A percentile compares a stretch with the other conserved stretches of the same genome.
phyloP scores from a whole-genome alignment of 2,888 invertebrate genomes.

The Dione juno region DNA sequence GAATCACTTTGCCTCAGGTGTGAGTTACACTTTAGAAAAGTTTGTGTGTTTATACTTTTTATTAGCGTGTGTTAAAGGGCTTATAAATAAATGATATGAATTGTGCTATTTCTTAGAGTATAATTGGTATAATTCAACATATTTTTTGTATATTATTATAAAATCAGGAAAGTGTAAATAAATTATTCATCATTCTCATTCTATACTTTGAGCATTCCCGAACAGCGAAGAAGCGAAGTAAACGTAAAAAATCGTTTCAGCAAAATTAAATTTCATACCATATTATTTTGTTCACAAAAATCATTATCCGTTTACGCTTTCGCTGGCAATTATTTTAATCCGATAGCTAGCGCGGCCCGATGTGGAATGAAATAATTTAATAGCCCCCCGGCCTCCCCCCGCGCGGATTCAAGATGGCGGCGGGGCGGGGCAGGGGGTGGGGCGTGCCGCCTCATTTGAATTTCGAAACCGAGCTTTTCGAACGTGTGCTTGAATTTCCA shows the following conservation, averaged over 20 bases:
- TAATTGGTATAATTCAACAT: neutral
- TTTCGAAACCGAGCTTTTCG: slow-evolving; percentile 79
- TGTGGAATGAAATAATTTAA: slow-evolving; percentile 83
- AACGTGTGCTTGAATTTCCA: slow-evolving; percentile 76
- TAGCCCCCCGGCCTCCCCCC: slow-evolving; percentile 69
- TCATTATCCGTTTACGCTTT: slow-evolving; percentile 82
- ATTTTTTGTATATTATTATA: neutral
- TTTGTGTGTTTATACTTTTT: slow-evolving; percentile 11
- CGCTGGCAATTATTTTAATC: slow-evolving; percentile 83
- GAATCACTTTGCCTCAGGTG: too few species aligned
- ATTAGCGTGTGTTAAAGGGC: neutral
- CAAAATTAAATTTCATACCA: slow-evolving; percentile 71
- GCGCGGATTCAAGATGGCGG: slow-evolving; percentile 78
- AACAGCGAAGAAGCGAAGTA: slow-evolving; percentile 14
- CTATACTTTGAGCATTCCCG: slow-evolving; percentile 17
- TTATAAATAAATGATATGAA: neutral
- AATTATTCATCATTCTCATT: neutral
- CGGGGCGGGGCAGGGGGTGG: slow-evolving; percentile 78
- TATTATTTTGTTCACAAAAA: slow-evolving; percentile 79
- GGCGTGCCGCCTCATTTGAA: slow-evolving; percentile 82
- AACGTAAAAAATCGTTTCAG: slow-evolving; percentile 47
- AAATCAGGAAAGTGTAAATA: neutral
- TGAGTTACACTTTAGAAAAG: neutral
- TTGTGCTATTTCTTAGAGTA: neutral
- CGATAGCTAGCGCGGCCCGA: slow-evolving; percentile 79